Percentiles rank a stretch among this genome's conserved stretches.
Evolutionary conservation across 2,797 vertebrate species (phyloP).

Genomic region (Petrocephalus schoutedeni): DNA sequence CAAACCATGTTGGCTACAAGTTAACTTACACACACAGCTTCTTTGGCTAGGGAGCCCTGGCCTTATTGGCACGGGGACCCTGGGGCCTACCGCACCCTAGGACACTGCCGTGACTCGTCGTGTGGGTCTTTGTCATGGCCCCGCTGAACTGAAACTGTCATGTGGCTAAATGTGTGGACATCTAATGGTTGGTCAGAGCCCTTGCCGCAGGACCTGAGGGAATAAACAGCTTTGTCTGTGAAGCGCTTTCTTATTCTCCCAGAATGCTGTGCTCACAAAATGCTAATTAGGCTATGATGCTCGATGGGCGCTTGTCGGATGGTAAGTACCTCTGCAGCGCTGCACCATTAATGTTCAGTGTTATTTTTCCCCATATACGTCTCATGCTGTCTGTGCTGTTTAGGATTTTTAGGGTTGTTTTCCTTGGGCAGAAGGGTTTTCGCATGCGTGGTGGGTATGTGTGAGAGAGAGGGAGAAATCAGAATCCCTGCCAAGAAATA

Average conservation of each 20-base stretch:
- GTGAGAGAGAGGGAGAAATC: neutral
- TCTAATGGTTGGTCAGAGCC: neutral
- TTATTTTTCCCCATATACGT: neutral
- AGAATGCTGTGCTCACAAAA: neutral
- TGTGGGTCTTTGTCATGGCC: neutral
- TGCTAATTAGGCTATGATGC: neutral
- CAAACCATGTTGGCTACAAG: constrained; percentile 42
- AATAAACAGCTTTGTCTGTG: neutral
- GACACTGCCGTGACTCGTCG: neutral
- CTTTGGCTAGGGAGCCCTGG: constrained; percentile 10
- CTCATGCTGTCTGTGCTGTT: neutral
- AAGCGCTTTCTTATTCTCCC: neutral
- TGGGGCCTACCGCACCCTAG: neutral
- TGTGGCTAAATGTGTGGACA: neutral
- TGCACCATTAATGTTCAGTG: neutral
- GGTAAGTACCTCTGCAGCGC: neutral
- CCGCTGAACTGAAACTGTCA: neutral
- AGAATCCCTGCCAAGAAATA: neutral
- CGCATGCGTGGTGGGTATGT: neutral
- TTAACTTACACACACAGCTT: constrained; percentile 25
- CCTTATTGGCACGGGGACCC: too few species aligned
- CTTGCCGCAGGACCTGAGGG: neutral
- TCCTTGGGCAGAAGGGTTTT: neutral
- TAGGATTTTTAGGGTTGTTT: neutral
- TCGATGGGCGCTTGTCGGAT: neutral